These are phyloP conservation scores for Melipona quadrifasciata DNA, from an alignment of 1,140 invertebrate genomes.

Conservation along the genomic window DNA sequence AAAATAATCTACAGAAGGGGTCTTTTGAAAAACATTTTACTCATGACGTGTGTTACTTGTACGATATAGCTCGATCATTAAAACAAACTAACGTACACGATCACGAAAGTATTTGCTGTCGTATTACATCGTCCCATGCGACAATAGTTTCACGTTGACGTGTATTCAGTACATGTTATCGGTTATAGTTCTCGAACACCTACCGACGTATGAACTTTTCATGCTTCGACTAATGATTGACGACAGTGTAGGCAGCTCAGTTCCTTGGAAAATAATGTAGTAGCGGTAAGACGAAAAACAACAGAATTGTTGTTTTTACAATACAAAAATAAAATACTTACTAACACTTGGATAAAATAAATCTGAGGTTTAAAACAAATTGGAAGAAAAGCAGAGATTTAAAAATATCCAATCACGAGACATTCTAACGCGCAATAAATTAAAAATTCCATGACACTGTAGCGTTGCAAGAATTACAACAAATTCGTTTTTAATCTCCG, in stretches of 20 bases:
- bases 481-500: not conserved
- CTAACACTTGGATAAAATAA: no score
- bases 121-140: not conserved
- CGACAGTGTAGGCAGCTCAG: not conserved
- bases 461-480: not conserved
- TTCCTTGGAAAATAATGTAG: not conserved
- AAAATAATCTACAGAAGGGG: no score
- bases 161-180: not conserved
- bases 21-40: no score
- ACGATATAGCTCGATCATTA: not conserved
- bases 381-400: no score
- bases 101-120: not conserved
- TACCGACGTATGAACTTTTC: constrained; percentile 4
- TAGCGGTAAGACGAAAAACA: not conserved
- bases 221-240: constrained; percentile 9
- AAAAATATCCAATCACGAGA: no score
- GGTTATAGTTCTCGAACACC: not conserved
- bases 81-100: not conserved
- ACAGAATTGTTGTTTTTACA: not conserved
- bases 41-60: no score
- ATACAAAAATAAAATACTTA: no score
- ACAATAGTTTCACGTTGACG: not conserved
- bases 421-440: no score
- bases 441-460: no score
- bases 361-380: no score